Conservation (phyloP, 2,888 invertebrate species). For the Xylota segnis region DNA sequence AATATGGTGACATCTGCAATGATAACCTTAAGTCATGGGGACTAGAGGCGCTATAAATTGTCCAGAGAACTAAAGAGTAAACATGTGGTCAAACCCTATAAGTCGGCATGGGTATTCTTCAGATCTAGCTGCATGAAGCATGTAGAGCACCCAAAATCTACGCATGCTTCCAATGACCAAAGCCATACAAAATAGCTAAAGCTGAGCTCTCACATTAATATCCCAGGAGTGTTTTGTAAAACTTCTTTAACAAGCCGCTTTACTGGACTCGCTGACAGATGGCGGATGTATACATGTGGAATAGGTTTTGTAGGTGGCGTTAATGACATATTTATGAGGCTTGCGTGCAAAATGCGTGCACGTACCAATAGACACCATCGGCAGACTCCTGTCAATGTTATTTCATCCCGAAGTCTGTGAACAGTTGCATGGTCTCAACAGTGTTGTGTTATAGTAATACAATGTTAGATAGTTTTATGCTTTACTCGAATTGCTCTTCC, state of each 20-base stretch:
- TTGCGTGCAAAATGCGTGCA: slow-evolving; percentile 30
- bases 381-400: slow-evolving; percentile 11
- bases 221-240: background rate
- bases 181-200: background rate
- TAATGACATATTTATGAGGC: slow-evolving; percentile 53
- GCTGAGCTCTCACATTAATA: slow-evolving; percentile 2
- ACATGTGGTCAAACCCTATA: too few species aligned
- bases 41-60: too few species aligned
- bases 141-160: too few species aligned
- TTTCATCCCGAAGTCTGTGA: background rate
- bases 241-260: slow-evolving; percentile 17
- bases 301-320: slow-evolving; percentile 48
- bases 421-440: background rate
- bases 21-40: too few species aligned
- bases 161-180: too few species aligned
- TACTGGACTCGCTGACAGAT: slow-evolving; percentile 24
- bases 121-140: too few species aligned
- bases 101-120: too few species aligned
- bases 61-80: too few species aligned
- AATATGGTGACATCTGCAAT: too few species aligned
- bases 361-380: slow-evolving; percentile 18
- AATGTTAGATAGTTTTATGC: background rate
- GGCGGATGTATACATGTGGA: slow-evolving; percentile 30
- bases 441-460: background rate
- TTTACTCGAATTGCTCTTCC: background rate